Evolutionary conservation across 2,113 vertebrate species (phyloP).

Genomic region (Microcebus ravelobensis): DNA sequence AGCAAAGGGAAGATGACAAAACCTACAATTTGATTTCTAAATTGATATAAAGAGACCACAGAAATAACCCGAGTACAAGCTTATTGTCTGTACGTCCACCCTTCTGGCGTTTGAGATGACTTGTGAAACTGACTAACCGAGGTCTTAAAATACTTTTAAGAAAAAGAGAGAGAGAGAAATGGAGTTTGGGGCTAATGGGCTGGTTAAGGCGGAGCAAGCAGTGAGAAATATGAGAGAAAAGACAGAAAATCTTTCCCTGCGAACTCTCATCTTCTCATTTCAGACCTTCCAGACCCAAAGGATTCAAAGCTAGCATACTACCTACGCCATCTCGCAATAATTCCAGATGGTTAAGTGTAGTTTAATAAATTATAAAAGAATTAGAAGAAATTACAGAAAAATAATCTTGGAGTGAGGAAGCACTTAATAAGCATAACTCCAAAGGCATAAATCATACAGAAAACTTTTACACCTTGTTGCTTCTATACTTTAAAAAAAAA

Average conservation of each 20-base stretch:
- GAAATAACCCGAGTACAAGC: not conserved
- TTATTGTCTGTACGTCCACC: not conserved
- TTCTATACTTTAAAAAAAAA: not conserved
- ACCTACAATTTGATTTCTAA: slow-evolving; percentile 35
- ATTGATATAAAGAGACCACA: slow-evolving; percentile 36
- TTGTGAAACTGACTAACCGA: not conserved
- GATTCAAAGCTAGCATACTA: not conserved
- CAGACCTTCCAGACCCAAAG: not conserved
- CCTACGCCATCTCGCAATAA: not conserved
- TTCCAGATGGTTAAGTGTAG: not conserved
- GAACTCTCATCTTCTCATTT: not conserved
- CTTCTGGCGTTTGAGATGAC: not conserved
- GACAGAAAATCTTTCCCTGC: not conserved
- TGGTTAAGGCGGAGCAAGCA: not conserved
- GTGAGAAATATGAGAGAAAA: not conserved
- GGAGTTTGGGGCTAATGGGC: not conserved
- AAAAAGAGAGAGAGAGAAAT: not conserved
- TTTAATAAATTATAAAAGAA: not conserved
- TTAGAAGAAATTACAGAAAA: not conserved
- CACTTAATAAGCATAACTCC: not conserved
- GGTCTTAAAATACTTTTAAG: not conserved
- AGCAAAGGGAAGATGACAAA: slow-evolving; percentile 53
- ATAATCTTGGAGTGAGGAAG: not conserved
- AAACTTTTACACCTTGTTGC: not conserved
- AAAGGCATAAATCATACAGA: not conserved